Evolutionary conservation across 2,797 vertebrate species (phyloP).

Genomic region (Uromys caudimaculatus): DNA sequence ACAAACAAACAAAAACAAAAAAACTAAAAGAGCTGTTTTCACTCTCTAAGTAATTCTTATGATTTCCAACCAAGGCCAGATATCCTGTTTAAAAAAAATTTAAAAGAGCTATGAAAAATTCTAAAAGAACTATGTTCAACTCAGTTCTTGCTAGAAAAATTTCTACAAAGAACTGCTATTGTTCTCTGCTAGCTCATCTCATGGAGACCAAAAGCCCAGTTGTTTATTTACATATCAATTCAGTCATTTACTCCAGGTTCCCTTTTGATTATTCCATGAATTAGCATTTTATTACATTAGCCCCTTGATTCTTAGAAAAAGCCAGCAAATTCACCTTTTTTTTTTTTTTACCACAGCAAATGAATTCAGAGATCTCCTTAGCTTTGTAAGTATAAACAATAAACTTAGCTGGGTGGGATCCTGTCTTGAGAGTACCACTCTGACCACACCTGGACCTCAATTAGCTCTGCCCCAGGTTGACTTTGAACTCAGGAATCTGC

Average conservation of each 20-base stretch:
- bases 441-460: neutral
- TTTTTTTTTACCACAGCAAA: neutral
- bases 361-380: neutral
- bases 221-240: neutral
- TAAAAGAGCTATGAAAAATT: neutral
- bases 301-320: neutral
- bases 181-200: neutral
- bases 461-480: neutral
- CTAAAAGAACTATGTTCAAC: neutral
- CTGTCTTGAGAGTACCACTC: neutral
- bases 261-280: neutral
- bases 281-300: neutral
- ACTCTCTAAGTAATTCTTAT: neutral
- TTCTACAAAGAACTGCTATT: neutral
- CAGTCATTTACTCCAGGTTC: neutral
- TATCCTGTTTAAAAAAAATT: neutral
- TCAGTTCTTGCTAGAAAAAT: neutral
- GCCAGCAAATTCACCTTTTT: neutral
- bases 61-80: neutral
- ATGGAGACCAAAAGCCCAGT: neutral
- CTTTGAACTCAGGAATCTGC: neutral
- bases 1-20: too few relatives aligned
- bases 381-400: neutral
- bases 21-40: neutral
- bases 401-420: neutral